Base-by-base conservation (phyloP, 2,113 vertebrate species). In the Sylvietta virens region DNA sequence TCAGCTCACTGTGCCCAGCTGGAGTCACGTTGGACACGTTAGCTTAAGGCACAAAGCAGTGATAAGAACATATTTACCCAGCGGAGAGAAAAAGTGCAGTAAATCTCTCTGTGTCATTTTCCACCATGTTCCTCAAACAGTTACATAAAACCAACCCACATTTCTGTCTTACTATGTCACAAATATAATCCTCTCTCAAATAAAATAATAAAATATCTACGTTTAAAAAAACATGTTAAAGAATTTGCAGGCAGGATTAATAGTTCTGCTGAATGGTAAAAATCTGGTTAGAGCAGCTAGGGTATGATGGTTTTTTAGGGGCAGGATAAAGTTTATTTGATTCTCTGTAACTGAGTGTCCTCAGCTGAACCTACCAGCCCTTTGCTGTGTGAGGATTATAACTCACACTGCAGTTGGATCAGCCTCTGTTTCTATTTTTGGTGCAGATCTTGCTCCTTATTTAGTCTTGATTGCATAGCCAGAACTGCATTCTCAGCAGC, bases 381-480 rank as follows among this genome's bases (percentile, higher is more conserved):
- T 85, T 90, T 95, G 82, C 96, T 97, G 91, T 94, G 94, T 17
- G 71, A 97, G 93, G 95, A 97, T 97, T 98, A 82, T 87, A 98
- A 97, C 94, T 97, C 95, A 93, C 17, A 4, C 89, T 95, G 95
- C 86, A 95, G 92, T 92, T 97, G 97, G 97, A 97, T 81, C 91
- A 95, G 94, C 62, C 90, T 94, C 92, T 79, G 42, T 54, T 79
- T 95, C 97, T 98, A 98, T 98, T 97, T 98, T 98, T 98, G 98
- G 98, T 87, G 93, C 72, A 82, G 92, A 94, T 95, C 87, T 98
- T 91, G 76, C 86, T 97, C 97, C 94, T 95, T 97, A 97, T 96
- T 97, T 97, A 98, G 96, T 92, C 93, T 94, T 95, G 84, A 92
- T 96, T 96, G 96, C 97, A 96, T 76, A 96, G 94, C 91, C 96